A percentile compares a stretch with the other conserved stretches of the same genome.
These are phyloP conservation scores for Gandaritis pyraliata DNA, from an alignment of 2,888 invertebrate genomes.

Conservation along the genomic window DNA sequence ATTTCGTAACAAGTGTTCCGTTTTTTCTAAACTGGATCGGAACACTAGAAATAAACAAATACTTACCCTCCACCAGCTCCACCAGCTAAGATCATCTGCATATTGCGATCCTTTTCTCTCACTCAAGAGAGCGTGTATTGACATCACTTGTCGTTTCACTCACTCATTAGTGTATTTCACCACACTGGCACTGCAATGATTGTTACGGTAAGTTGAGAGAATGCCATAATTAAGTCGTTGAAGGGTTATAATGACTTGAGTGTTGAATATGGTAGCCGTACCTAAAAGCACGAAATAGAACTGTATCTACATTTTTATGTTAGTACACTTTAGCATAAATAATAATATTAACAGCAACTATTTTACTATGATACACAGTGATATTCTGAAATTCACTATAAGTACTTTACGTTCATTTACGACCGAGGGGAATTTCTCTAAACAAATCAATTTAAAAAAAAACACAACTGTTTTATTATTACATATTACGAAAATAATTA, in stretches of 20 bases:
- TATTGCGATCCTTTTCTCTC: conserved; percentile 51
- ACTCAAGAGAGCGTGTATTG: conserved; percentile 15
- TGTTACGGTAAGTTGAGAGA: background rate
- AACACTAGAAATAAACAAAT: background rate
- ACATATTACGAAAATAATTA: no score
- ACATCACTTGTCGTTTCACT: conserved; percentile 35
- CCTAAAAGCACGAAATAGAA: conserved; percentile 13
- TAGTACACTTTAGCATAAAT: background rate
- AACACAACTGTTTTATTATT: no score
- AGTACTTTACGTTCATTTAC: no score
- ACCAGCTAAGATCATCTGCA: conserved; percentile 85
- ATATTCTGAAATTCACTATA: no score
- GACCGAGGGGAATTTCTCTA: no score
- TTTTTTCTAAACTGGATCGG: no score
- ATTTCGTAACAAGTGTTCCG: no score
- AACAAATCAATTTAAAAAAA: no score
- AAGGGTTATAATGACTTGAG: background rate
- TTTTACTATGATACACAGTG: no score
- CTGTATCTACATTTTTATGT: background rate
- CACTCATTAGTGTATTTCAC: conserved; percentile 14
- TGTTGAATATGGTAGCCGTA: conserved; percentile 7
- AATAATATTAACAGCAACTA: background rate
- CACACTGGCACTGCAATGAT: conserved; percentile 20
- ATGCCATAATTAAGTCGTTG: background rate
- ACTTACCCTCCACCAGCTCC: conserved; percentile 78